These are phyloP conservation scores for Ophion obscuratus DNA, from an alignment of 2,888 invertebrate genomes.

Conservation along the genomic window DNA sequence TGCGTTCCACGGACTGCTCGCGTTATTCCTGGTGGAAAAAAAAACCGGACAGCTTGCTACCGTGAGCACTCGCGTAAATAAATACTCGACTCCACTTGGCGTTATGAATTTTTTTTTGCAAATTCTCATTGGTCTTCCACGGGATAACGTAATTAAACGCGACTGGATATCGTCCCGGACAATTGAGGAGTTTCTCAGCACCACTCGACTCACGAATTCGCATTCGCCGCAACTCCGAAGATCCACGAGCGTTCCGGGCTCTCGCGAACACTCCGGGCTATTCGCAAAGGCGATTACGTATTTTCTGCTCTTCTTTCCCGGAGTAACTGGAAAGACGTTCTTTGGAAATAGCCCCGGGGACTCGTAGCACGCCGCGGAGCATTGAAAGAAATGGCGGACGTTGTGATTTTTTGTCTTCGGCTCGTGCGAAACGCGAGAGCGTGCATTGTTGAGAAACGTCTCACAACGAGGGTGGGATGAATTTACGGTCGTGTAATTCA, in stretches of 20 bases:
- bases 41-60: neutral
- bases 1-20: neutral
- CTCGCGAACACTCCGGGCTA: neutral
- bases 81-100: neutral
- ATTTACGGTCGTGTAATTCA: neutral
- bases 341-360: neutral
- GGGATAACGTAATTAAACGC: constrained; percentile 16
- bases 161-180: neutral
- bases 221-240: too few relatives aligned
- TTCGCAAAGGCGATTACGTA: neutral
- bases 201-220: neutral
- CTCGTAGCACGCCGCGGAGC: neutral
- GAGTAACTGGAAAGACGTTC: neutral
- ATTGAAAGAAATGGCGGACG: neutral
- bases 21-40: neutral
- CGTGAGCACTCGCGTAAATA: neutral
- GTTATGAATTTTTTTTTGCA: neutral
- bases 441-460: neutral
- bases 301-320: neutral
- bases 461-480: neutral
- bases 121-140: neutral
- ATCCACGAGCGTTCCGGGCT: neutral
- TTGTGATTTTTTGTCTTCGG: neutral
- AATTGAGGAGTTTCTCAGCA: neutral
- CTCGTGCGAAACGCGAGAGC: neutral